Evolutionary conservation across 1,140 invertebrate species (phyloP).

Genomic region (Drosophila oshimai): DNA sequence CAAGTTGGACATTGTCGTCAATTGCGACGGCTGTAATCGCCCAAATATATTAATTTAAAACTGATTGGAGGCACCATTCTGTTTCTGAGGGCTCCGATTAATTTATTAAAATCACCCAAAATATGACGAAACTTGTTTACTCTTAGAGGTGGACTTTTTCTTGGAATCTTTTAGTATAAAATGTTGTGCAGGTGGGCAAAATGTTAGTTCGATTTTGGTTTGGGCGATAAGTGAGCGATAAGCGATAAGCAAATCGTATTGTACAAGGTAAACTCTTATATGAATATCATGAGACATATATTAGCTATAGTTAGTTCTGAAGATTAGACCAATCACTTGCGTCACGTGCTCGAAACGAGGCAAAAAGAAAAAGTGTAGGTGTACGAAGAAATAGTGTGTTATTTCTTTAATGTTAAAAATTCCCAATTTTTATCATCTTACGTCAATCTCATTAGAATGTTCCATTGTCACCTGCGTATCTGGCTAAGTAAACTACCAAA

Average conservation of each 20-base stretch:
- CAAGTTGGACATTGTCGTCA: conserved; percentile 57
- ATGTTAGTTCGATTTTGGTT: conserved; percentile 20
- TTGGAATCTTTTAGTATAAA: not conserved
- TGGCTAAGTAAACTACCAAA: not conserved
- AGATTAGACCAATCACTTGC: conserved; percentile 27
- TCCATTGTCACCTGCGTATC: conserved; percentile 11
- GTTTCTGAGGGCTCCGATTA: conserved; percentile 17
- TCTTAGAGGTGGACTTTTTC: conserved; percentile 14
- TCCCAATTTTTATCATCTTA: not conserved
- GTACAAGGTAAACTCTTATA: conserved; percentile 37
- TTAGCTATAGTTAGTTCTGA: conserved; percentile 20
- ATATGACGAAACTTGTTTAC: conserved; percentile 69
- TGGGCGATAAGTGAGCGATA: conserved; percentile 31
- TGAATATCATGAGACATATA: conserved; percentile 64
- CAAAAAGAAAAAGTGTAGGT: not conserved
- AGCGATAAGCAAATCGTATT: conserved; percentile 48
- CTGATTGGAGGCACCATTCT: conserved; percentile 42
- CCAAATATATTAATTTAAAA: conserved; percentile 70
- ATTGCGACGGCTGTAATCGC: conserved; percentile 25
- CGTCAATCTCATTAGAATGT: not conserved
- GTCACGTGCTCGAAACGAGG: conserved; percentile 20
- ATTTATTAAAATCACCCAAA: conserved; percentile 61
- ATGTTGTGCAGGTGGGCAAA: conserved; percentile 62
- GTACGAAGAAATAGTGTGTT: not conserved
- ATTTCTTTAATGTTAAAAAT: not conserved